phyloP scores from a whole-genome alignment of 2,888 invertebrate genomes.

The Azorinus chamasolen region DNA sequence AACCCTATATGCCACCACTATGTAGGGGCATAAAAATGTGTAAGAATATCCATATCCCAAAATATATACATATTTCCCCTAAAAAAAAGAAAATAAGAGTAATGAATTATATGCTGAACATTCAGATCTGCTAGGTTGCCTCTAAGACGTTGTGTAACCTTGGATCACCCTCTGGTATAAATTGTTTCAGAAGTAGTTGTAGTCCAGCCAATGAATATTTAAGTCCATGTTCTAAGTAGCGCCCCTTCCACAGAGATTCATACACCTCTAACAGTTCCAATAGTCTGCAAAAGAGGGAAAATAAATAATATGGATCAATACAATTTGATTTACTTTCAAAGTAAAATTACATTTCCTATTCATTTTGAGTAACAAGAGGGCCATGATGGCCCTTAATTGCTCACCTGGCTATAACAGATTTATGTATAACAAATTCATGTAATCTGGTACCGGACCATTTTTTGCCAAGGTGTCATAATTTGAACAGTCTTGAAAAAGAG shows the following conservation, averaged over 20 bases:
- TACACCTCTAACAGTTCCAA: constrained; percentile 88
- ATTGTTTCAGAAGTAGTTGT: constrained; percentile 71
- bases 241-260: constrained; percentile 88
- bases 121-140: constrained; percentile 11
- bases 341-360: no score
- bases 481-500: no score
- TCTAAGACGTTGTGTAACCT: constrained; percentile 12
- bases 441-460: no score
- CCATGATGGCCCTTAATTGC: no score
- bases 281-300: constrained; percentile 83
- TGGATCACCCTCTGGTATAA: constrained; percentile 73
- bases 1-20: no score
- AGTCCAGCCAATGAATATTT: constrained; percentile 81
- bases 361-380: no score
- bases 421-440: no score
- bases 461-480: no score
- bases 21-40: no score
- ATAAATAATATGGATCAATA: not conserved
- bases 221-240: constrained; percentile 88
- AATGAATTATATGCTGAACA: not conserved
- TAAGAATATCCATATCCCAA: not conserved
- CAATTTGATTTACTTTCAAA: no score
- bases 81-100: not conserved
- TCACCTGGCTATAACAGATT: no score
- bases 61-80: constrained; percentile 1